These are phyloP conservation scores for Chauna torquata DNA, from an alignment of 2,113 vertebrate species.

Conservation along the genomic window DNA sequence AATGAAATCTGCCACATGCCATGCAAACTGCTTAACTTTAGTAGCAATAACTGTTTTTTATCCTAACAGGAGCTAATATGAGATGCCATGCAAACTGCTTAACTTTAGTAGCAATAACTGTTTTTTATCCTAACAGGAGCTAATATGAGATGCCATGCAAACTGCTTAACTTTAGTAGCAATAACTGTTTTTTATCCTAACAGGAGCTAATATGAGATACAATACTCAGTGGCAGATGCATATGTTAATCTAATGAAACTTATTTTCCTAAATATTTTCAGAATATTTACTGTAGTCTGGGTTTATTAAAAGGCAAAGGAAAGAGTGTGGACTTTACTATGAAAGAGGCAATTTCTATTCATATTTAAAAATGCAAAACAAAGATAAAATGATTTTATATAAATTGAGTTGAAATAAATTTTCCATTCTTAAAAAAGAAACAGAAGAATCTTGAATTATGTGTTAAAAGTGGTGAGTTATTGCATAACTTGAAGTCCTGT, in stretches of 20 bases:
- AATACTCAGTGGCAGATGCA: background rate
- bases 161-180: background rate
- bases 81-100: background rate
- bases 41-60: background rate
- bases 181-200: background rate
- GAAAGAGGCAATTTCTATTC: background rate
- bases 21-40: background rate
- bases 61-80: background rate
- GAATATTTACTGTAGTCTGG: background rate
- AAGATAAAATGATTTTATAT: background rate
- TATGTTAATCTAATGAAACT: background rate
- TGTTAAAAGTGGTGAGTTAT: background rate
- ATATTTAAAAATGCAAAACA: background rate
- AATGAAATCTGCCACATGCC: background rate
- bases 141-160: background rate
- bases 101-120: background rate
- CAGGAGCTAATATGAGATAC: background rate
- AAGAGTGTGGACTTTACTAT: background rate
- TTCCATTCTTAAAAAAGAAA: background rate
- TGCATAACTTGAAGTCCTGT: background rate
- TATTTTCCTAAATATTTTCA: background rate
- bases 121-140: background rate
- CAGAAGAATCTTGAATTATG: background rate
- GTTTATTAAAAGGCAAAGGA: background rate
- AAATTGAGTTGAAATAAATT: background rate